phyloP scores from a whole-genome alignment of 2,888 invertebrate genomes.

The Apotomis turbidana region DNA sequence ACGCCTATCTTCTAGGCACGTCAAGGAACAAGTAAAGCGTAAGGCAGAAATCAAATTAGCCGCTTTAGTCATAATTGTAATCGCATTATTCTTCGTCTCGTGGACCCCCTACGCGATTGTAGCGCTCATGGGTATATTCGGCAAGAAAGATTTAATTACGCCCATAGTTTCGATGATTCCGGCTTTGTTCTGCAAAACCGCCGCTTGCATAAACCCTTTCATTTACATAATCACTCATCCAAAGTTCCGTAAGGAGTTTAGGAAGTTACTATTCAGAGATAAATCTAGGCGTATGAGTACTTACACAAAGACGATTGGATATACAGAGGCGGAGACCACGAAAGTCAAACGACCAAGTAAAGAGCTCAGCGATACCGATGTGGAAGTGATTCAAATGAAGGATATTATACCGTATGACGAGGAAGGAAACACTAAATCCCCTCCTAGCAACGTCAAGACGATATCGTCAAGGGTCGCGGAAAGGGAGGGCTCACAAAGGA shows the following conservation, averaged over 20 bases:
- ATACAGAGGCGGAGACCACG: slow-evolving; percentile 59
- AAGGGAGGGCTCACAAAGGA: slow-evolving; percentile 60
- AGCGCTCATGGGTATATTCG: slow-evolving; percentile 88
- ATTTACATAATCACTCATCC: slow-evolving; percentile 92
- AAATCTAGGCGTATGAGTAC: slow-evolving; percentile 71
- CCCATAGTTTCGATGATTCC: slow-evolving; percentile 90
- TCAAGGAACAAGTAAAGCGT: slow-evolving; percentile 85
- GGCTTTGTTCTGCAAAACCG: slow-evolving; percentile 91
- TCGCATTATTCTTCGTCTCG: slow-evolving; percentile 89
- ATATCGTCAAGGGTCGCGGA: slow-evolving; percentile 67
- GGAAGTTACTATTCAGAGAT: slow-evolving; percentile 70
- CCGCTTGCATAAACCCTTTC: slow-evolving; percentile 92
- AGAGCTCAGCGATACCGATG: slow-evolving; percentile 77
- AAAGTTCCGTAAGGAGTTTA: slow-evolving; percentile 86
- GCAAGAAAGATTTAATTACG: slow-evolving; percentile 85
- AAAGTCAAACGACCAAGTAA: slow-evolving; percentile 67
- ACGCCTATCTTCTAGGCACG: slow-evolving; percentile 80
- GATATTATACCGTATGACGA: slow-evolving; percentile 69
- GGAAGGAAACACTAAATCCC: slow-evolving; percentile 49
- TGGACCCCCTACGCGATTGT: slow-evolving; percentile 94
- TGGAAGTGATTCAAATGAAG: slow-evolving; percentile 82
- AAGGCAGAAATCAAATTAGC: slow-evolving; percentile 89
- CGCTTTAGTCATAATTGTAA: slow-evolving; percentile 86
- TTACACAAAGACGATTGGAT: slow-evolving; percentile 68
- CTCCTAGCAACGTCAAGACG: slow-evolving; percentile 56